Percentiles rank a stretch among this genome's conserved stretches.
phyloP scores from a whole-genome alignment of 1,140 invertebrate genomes.

The Samia ricini region DNA sequence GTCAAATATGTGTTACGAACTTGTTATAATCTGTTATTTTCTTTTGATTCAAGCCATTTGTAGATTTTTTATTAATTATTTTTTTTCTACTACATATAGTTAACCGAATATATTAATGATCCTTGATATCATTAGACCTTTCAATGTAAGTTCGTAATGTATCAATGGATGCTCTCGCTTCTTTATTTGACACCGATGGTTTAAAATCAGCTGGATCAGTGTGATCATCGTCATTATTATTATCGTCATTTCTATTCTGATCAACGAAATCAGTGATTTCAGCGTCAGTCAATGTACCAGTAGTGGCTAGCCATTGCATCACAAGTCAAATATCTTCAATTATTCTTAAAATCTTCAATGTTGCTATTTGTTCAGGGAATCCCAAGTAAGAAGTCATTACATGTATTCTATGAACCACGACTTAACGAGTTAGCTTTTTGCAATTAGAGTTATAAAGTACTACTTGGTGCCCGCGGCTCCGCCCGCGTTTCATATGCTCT shows the following conservation, averaged over 20 bases:
- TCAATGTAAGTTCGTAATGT: neutral
- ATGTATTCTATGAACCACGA: neutral
- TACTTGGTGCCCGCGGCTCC: too few relatives aligned
- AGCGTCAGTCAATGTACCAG: neutral
- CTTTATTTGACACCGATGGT: neutral
- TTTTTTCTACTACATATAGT: neutral
- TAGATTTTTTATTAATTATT: neutral
- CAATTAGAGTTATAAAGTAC: too few relatives aligned
- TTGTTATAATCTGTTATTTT: constrained; percentile 6
- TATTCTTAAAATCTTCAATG: too few relatives aligned
- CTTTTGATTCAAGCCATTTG: constrained; percentile 2
- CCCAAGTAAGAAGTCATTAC: neutral
- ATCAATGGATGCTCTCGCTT: neutral
- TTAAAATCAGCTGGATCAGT: neutral
- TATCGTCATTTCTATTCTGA: neutral
- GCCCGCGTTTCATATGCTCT: too few relatives aligned
- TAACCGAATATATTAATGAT: constrained; percentile 1
- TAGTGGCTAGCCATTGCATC: too few relatives aligned
- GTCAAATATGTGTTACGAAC: neutral
- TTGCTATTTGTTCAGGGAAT: neutral
- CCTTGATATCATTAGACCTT: constrained; percentile 4
- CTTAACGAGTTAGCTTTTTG: too few relatives aligned
- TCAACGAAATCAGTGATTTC: neutral
- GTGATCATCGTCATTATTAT: neutral
- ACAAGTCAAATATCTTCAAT: too few relatives aligned